These are phyloP conservation scores for Lasaia peninsularis DNA, from an alignment of 1,140 invertebrate species.

Conservation along the genomic window DNA sequence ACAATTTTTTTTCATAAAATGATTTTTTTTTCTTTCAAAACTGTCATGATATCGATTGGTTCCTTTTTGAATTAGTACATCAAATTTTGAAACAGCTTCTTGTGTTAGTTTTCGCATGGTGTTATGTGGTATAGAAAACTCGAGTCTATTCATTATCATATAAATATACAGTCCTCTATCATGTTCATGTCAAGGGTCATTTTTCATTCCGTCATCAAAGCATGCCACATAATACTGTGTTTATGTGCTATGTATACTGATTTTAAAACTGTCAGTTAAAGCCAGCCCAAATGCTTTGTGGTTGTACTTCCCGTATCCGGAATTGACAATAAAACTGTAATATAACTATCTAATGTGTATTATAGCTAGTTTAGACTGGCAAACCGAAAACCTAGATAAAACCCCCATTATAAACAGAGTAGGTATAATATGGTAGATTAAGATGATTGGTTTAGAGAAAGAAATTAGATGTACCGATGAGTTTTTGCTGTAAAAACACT, in stretches of 20 bases:
- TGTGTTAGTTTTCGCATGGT: slow-evolving; percentile 52
- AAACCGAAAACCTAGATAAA: too few species aligned
- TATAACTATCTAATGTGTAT: background rate
- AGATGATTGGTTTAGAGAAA: too few species aligned
- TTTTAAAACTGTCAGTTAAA: slow-evolving; percentile 58
- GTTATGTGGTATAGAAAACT: slow-evolving; percentile 58
- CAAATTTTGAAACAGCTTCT: slow-evolving; percentile 24
- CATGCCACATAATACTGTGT: slow-evolving; percentile 74
- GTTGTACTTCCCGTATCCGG: slow-evolving; percentile 22
- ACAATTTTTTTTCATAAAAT: too few species aligned
- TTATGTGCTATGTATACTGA: slow-evolving; percentile 29
- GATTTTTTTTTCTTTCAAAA: too few species aligned
- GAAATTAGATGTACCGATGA: too few species aligned
- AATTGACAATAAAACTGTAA: background rate
- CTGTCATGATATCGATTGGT: background rate
- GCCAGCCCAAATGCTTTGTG: slow-evolving; percentile 59
- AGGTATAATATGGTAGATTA: too few species aligned
- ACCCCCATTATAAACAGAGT: too few species aligned
- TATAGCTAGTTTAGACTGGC: too few species aligned
- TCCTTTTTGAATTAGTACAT: background rate
- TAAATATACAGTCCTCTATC: slow-evolving; percentile 19
- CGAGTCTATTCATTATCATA: background rate
- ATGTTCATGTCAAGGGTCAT: slow-evolving; percentile 18
- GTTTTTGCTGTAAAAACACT: too few species aligned
- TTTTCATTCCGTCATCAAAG: slow-evolving; percentile 22